phyloP scores from a whole-genome alignment of 2,113 vertebrate genomes.

The Cephalopholis sonnerati region DNA sequence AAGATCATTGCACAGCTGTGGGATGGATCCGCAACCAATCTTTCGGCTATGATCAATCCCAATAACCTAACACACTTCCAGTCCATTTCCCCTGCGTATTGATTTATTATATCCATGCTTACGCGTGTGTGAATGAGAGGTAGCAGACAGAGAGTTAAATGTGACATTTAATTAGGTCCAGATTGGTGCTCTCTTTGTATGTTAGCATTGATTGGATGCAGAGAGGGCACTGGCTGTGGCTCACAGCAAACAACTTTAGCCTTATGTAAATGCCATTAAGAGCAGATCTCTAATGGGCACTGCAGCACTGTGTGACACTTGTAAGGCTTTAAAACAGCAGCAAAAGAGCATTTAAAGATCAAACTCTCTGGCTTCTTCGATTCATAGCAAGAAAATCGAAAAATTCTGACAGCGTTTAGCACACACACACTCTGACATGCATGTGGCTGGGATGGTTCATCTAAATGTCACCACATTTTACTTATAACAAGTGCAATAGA shows the following conservation, averaged over 20 bases:
- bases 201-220: constrained; percentile 49
- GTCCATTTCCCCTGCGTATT: constrained; percentile 49
- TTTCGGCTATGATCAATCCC: constrained; percentile 26
- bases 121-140: constrained; percentile 26
- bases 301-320: constrained; percentile 11
- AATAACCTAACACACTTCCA: constrained; percentile 44
- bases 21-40: constrained; percentile 9
- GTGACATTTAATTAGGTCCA: constrained; percentile 68
- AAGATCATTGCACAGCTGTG: constrained; percentile 14
- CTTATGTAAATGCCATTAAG: constrained; percentile 51
- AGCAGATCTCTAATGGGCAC: constrained; percentile 47
- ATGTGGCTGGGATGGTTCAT: background rate
- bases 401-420: background rate
- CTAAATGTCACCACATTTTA: constrained; percentile 46
- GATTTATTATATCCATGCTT: constrained; percentile 18
- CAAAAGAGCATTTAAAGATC: background rate
- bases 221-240: constrained; percentile 7
- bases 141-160: constrained; percentile 39
- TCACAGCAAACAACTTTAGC: constrained; percentile 15
- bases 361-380: background rate
- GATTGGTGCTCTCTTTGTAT: constrained; percentile 22
- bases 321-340: background rate
- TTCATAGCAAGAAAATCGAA: background rate
- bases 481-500: constrained; percentile 28
- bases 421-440: background rate